A percentile compares a stretch with the other conserved stretches of the same genome.
Evolutionary conservation across 2,888 invertebrate species (phyloP).

Genomic region (Molorchus minor): DNA sequence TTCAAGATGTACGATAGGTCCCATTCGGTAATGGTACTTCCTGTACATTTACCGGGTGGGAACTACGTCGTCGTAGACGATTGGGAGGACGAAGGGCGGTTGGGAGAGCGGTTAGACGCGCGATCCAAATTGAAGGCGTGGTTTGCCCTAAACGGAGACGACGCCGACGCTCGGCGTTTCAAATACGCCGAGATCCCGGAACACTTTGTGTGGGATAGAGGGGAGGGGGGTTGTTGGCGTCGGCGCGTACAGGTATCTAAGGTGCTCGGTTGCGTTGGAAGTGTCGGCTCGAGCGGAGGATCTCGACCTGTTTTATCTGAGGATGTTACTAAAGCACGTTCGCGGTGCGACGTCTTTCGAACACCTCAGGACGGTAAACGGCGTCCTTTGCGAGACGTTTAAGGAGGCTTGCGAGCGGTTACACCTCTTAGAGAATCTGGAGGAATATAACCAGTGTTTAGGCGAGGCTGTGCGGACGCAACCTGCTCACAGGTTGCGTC

Average conservation of each 20-base stretch:
- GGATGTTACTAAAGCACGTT: conserved; percentile 43
- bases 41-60: too few relatives aligned
- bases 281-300: conserved; percentile 2
- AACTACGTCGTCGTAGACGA: conserved; percentile 46
- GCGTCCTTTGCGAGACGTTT: background rate
- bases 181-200: background rate
- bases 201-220: too few relatives aligned
- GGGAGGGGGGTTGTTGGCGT: too few relatives aligned
- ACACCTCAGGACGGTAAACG: too few relatives aligned
- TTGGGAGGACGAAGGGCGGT: too few relatives aligned
- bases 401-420: background rate
- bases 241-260: too few relatives aligned
- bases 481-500: background rate
- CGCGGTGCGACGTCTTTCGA: conserved; percentile 46
- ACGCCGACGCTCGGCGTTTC: background rate
- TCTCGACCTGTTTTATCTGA: conserved; percentile 36
- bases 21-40: too few relatives aligned
- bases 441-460: background rate
- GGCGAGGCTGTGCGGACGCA: background rate
- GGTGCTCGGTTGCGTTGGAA: conserved; percentile 24
- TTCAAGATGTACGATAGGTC: conserved; percentile 42
- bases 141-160: background rate
- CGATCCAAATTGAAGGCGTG: background rate
- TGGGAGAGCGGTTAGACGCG: too few relatives aligned
- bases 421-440: background rate